A percentile compares a stretch with the other conserved stretches of the same genome.
phyloP scores from a whole-genome alignment of 2,888 invertebrate species.

The Chalcosyrphus nemorum region DNA sequence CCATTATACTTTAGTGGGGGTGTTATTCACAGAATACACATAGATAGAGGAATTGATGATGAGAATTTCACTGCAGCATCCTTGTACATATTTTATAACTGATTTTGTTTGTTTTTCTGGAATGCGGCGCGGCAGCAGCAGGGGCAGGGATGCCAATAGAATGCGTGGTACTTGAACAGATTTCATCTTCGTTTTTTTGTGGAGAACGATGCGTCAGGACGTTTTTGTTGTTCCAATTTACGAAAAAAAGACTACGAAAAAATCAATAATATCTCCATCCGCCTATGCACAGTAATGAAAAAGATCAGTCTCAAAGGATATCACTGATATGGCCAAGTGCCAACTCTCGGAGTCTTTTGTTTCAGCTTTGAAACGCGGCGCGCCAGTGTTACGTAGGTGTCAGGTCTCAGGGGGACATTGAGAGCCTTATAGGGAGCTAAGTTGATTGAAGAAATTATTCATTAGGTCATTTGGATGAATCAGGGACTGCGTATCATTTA shows the following conservation, averaged over 20 bases:
- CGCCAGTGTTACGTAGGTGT: constrained; percentile 14
- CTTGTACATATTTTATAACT: constrained; percentile 59
- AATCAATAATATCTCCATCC: background rate
- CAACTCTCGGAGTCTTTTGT: background rate
- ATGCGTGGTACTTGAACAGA: constrained; percentile 47
- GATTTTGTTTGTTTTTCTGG: constrained; percentile 45
- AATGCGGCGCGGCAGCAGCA: background rate
- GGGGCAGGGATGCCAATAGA: background rate
- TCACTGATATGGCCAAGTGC: constrained; percentile 7
- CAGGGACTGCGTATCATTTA: constrained; percentile 30
- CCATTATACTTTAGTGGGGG: constrained; percentile 34
- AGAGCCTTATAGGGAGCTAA: constrained; percentile 27
- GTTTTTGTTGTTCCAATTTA: background rate
- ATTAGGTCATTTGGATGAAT: constrained; percentile 33
- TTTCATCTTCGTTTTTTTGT: constrained; percentile 6
- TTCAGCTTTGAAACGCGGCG: background rate
- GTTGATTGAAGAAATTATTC: constrained; percentile 51
- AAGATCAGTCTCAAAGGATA: constrained; percentile 19
- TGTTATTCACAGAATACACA: constrained; percentile 27
- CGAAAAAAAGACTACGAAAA: constrained; percentile 13
- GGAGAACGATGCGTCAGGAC: constrained; percentile 4
- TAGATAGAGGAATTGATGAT: constrained; percentile 46
- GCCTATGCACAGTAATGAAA: background rate
- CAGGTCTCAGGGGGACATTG: constrained; percentile 13
- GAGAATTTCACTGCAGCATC: constrained; percentile 56